Percentiles rank a stretch among this genome's conserved stretches.
These are phyloP conservation scores for Galendromus occidentalis DNA, from an alignment of 1,140 invertebrate species.

Conservation along the genomic window DNA sequence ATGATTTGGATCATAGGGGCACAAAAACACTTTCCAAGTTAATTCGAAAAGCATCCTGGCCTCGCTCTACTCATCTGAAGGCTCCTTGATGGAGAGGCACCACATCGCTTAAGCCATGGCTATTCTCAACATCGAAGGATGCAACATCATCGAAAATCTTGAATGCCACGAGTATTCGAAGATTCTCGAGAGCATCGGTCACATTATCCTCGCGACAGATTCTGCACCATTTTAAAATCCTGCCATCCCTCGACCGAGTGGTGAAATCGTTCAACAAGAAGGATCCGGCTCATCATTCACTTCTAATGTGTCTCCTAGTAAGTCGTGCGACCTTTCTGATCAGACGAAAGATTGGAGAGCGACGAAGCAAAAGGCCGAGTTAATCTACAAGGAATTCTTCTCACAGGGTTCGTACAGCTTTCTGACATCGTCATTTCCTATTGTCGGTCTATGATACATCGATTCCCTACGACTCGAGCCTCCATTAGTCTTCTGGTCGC, in stretches of 20 bases:
- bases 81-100: conserved; percentile 37
- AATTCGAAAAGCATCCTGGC: conserved; percentile 11
- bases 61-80: conserved; percentile 16
- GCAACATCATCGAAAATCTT: conserved; percentile 57
- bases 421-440: no score
- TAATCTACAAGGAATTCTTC: conserved; percentile 68
- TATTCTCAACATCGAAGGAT: conserved; percentile 60
- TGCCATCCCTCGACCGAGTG: conserved; percentile 26
- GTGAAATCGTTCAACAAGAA: conserved; percentile 17
- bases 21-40: conserved; percentile 83
- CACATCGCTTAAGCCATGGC: conserved; percentile 66
- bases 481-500: no score
- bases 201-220: conserved; percentile 47
- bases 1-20: conserved; percentile 61
- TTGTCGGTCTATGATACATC: no score
- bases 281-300: conserved; percentile 38
- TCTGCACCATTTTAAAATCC: conserved; percentile 32
- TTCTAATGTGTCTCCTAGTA: conserved; percentile 53
- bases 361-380: conserved; percentile 42
- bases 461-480: no score
- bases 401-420: conserved; percentile 34
- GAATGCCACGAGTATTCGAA: conserved; percentile 13
- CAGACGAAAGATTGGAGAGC: conserved; percentile 53
- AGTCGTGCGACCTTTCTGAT: conserved; percentile 60
- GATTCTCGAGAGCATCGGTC: conserved; percentile 43